Evolutionary conservation across 2,888 invertebrate genomes (phyloP).

Genomic region (Therioaphis trifolii): DNA sequence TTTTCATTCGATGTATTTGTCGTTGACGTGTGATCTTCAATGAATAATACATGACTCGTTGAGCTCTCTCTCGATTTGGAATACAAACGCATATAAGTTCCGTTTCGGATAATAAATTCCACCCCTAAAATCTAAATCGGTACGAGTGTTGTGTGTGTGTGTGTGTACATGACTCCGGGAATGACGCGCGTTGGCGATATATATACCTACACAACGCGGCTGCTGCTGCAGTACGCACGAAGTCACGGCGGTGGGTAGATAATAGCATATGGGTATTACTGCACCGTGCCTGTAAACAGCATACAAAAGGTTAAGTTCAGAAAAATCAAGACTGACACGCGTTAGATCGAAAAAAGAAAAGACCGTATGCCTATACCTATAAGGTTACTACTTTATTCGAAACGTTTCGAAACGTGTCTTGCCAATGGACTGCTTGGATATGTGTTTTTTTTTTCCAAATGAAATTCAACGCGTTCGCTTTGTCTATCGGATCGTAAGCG

Average conservation of each 20-base stretch:
- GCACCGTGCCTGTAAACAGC: background rate
- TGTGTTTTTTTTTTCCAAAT: conserved; percentile 16
- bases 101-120: conserved; percentile 58
- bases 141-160: conserved; percentile 18
- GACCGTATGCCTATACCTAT: conserved; percentile 13
- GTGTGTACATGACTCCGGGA: no score
- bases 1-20: conserved; percentile 18
- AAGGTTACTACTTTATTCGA: conserved; percentile 42
- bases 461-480: conserved; percentile 40
- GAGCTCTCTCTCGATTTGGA: conserved; percentile 48
- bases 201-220: no score
- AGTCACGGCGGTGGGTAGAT: conserved; percentile 21
- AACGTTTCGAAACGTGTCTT: conserved; percentile 55
- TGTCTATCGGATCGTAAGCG: background rate
- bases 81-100: conserved; percentile 52
- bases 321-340: conserved; percentile 49
- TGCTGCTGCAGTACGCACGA: background rate
- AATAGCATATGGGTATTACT: background rate
- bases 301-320: conserved; percentile 54
- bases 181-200: no score
- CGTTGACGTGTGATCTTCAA: conserved; percentile 53
- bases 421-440: conserved; percentile 51
- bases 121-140: conserved; percentile 58
- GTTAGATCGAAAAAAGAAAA: conserved; percentile 47
- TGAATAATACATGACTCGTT: conserved; percentile 50